Base-by-base conservation (phyloP, 2,888 invertebrate genomes). In the Campoplex capitator region DNA sequence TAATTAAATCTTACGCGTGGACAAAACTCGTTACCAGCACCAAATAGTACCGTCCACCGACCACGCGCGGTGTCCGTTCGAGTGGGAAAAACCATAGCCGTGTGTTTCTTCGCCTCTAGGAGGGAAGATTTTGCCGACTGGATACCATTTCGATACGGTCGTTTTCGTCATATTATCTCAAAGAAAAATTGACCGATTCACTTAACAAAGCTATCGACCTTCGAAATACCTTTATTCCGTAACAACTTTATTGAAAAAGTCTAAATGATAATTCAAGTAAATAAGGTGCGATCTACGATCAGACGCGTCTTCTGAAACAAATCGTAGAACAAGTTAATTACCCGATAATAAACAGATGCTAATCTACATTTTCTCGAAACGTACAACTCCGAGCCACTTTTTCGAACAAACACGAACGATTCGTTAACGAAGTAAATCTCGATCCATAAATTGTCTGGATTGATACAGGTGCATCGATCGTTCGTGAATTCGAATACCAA, bases 1-100 rank as follows among this genome's bases (percentile, higher is more conserved):
- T 51, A 51, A 71, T 71, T 71, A 32, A 32, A 48, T 71, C 18
- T 71, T 71, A n/a, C 71, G 35, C 71, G 18, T 51, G 9, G 13
- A 71, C 32, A 23, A 32, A 16, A 71, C 18, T 51, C 71, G 51
- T 71, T 71, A 51, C 8, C 71, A 51, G 51, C 71, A 51, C 32
- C 32, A 51, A 71, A 71, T 71, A 16, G 18, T 51, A 35, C 16
- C 48, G 71, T 35, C 48, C 48, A 42, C 23, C 23, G 38, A 68
- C 11, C 38, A 68, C 45, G 38, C 1, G 11, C n/a, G 18, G n/a
- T 2, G 68, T 70, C 11, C 13, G 45, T 45, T 70, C 45, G 16
- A 45, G 23, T 23, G 70, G 45, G n/a, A 13, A 9, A 32, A 62
- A 62, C 62, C 32, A 62, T 4, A 32, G 32, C 7, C 70, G 68